Evolutionary conservation across 2,797 vertebrate species (phyloP).

Genomic region (Ficedula albicollis): DNA sequence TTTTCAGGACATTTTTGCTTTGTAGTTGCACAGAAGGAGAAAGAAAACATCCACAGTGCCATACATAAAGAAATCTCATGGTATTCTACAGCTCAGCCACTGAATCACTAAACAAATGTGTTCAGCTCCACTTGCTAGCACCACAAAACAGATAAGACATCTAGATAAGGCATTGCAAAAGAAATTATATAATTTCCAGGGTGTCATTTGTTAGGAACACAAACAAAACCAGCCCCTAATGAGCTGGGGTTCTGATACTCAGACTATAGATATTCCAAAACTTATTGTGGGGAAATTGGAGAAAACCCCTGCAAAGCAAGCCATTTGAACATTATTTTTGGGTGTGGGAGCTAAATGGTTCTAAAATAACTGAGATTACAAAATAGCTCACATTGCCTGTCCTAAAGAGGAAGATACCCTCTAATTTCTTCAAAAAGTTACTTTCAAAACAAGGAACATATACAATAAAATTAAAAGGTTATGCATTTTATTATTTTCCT

Average conservation of each 20-base stretch:
- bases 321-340: neutral
- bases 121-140: neutral
- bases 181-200: neutral
- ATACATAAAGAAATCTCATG: fast-evolving
- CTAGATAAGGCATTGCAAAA: neutral
- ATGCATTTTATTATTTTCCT: neutral
- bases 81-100: neutral
- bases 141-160: neutral
- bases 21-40: neutral
- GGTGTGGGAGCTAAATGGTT: neutral
- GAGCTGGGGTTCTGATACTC: neutral
- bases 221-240: neutral
- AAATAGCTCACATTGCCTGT: neutral
- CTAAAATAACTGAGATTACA: neutral
- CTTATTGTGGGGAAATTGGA: fast-evolving
- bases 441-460: neutral
- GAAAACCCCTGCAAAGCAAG: neutral
- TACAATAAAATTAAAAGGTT: neutral
- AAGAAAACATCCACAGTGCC: neutral
- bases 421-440: neutral
- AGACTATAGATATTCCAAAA: neutral
- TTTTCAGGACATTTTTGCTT: neutral
- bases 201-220: neutral
- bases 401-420: neutral
- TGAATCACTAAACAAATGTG: neutral